These are phyloP conservation scores for Callyntrura sp. DNA, from an alignment of 2,888 invertebrate species.

Conservation along the genomic window DNA sequence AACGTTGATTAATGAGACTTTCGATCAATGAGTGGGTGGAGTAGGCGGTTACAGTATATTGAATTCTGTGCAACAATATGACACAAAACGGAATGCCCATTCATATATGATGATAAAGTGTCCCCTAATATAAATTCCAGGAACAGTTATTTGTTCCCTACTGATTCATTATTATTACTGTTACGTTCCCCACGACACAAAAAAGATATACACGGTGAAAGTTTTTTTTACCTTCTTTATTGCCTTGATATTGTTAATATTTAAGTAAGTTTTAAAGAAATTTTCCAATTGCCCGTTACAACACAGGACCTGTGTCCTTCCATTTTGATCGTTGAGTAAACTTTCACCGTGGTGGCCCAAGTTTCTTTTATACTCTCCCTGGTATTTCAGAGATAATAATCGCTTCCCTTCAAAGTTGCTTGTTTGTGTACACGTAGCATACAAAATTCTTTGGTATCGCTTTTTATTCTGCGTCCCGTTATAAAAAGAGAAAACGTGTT, in stretches of 20 bases:
- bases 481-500: background rate
- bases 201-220: background rate
- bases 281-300: too few relatives aligned
- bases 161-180: background rate
- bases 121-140: background rate
- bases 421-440: background rate
- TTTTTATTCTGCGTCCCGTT: background rate
- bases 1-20: constrained; percentile 15
- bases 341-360: background rate
- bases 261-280: too few relatives aligned
- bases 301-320: too few relatives aligned
- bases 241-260: too few relatives aligned
- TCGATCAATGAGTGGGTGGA: background rate
- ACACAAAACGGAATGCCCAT: too few relatives aligned
- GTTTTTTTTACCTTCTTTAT: background rate
- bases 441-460: background rate
- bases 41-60: background rate
- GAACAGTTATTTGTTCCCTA: background rate
- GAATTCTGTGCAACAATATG: background rate
- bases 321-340: too few relatives aligned
- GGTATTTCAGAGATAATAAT: too few relatives aligned
- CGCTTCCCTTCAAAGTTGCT: too few relatives aligned
- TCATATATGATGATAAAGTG: too few relatives aligned
- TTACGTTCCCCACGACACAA: background rate
- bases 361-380: background rate